Evolutionary conservation across 2,113 vertebrate genomes (phyloP), one percentile per base, ranked within the genome.

Genomic region (Saiga tatarica): DNA sequence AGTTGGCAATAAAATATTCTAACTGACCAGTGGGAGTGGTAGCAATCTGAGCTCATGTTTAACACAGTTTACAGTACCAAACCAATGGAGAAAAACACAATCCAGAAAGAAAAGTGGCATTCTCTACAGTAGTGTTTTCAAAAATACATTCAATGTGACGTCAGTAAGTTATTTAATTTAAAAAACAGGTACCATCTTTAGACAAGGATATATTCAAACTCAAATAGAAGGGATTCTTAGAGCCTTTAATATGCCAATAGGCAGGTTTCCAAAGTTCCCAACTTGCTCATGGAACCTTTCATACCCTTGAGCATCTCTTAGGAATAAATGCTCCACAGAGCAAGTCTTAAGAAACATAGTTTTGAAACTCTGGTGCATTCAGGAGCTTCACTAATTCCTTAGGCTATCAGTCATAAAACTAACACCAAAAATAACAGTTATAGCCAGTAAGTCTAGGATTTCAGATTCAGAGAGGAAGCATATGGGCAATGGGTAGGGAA

Each of bases 401-500:
- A 87, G 86, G n/a, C 59, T 91, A 30, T 71, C 26, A 88, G n/a
- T 71, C 74, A 86, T 79, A 55, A 94, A 89, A 81, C 33, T 52
- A 96, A 91, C 28, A 57, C 87, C 82, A 96, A 83, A 90, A 91
- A 36, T 84, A 59, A 96, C 2, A 82, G 36, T 50, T 45, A 86
- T 15, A 93, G 36, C 36, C 39, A 47, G 2, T 25, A 52, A 57
- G 9, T 21, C 67, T 92, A 13, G 26, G 76, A 91, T 92, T 97
- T 45, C 47, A 90, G 26, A 42, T 42, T 95, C 50, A 83, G 36
- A 95, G 55, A 82, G 50, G 82, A 47, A 81, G 62, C 15, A n/a
- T 11, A 36, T 28, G 71, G 33, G 33, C 26, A 84, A 28, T 50
- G 2, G 45, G 16, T 13, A 23, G 21, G 42, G 28, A 79, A 87